phyloP scores from a whole-genome alignment of 2,113 vertebrate species.

The Brachypodius melanocephalos region DNA sequence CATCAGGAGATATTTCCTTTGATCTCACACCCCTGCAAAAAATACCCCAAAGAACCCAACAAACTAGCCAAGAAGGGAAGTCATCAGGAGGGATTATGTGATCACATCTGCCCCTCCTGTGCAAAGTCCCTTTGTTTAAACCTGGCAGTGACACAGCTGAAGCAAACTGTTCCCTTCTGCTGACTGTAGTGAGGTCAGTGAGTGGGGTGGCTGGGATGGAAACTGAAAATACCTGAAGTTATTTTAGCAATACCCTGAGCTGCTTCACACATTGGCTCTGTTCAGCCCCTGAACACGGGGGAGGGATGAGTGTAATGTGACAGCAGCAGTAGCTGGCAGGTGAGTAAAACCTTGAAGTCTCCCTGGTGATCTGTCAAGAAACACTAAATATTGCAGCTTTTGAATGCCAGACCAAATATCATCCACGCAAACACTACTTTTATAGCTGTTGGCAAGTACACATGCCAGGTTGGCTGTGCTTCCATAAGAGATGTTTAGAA shows the following conservation, averaged over 20 bases:
- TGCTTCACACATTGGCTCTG: neutral
- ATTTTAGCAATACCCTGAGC: neutral
- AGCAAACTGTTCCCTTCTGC: neutral
- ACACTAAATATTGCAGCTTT: conserved; percentile 5
- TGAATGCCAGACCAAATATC: neutral
- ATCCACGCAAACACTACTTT: neutral
- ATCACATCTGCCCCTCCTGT: neutral
- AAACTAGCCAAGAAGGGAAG: neutral
- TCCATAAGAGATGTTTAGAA: neutral
- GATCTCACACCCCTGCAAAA: neutral
- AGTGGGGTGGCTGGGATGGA: neutral
- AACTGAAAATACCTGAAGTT: neutral
- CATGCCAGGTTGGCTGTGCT: neutral
- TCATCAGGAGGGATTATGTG: neutral
- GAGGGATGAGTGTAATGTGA: neutral
- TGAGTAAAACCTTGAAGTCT: conserved; percentile 6
- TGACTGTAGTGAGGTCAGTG: neutral
- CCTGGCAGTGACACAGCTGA: neutral
- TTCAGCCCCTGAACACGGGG: neutral
- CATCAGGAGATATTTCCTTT: neutral
- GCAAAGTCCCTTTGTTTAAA: neutral
- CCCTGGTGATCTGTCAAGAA: conserved; percentile 15
- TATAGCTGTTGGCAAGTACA: neutral
- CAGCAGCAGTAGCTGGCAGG: neutral
- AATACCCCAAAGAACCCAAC: neutral